Base-by-base conservation (phyloP, 2,888 invertebrate species). In the Formica aserva region DNA sequence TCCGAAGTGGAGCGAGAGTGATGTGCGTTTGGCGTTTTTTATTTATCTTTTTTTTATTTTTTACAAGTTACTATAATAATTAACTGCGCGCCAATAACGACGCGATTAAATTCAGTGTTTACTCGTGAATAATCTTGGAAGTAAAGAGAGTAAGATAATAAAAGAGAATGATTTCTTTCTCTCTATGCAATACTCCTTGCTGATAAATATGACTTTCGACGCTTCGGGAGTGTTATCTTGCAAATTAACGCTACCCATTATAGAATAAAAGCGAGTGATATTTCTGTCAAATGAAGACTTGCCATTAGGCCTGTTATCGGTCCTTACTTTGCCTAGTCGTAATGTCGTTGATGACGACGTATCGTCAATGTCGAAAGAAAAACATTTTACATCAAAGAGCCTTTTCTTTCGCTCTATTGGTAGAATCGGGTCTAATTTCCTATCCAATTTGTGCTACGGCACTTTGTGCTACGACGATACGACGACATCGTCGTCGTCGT, bases 361-460 rank as follows among this genome's bases (percentile, higher is more conserved):
- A 38, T 76, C 65, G 65, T 35, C 67, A 65, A 76, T 65, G 76
- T 77, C 52, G 22, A 48, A 75, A 52, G 35, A 67, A 52, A 66
- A 52, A 77, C 69, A 52, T 52, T 77, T 77, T 55, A 66, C 67
- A 32, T 63, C 45, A 75, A 66, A 77, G 69, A 77, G 41, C 52
- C 52, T n/a, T 66, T 45, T 55, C 45, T 67, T 62, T 77, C 76
- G 76, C 75, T 63, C 75, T 32, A 77, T 77, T 76, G 35, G 32
- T 29, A 45, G 67, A 76, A 52, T 35, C 52, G 35, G 52, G 67
- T 66, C 52, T 76, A 76, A 76, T 76, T 76, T 76, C 76, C 66
- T 66, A 52, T 76, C 72, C 76, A 66, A 76, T 77, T 77, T 66
- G 76, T 8, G 65, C 18, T 5, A 45, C 76, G 76, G 22, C 62